These are phyloP conservation scores for Dipodomys spectabilis DNA, from an alignment of 2,113 vertebrate genomes.

Conservation along the genomic window DNA sequence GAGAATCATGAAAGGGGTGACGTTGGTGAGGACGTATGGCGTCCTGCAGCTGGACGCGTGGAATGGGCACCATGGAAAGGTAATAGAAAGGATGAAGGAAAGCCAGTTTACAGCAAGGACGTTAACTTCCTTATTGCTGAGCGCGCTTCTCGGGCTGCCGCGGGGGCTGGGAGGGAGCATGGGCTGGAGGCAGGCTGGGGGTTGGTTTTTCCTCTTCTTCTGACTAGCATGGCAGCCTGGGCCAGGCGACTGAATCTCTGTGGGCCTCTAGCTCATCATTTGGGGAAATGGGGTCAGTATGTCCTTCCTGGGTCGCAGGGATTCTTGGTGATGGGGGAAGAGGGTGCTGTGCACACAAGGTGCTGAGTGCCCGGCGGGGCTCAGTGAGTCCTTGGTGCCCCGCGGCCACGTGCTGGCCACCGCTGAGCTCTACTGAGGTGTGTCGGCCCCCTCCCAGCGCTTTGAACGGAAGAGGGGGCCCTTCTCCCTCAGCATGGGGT, in stretches of 20 bases:
- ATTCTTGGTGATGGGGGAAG: background rate
- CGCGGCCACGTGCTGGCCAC: background rate
- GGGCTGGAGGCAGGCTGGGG: background rate
- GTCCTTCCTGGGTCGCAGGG: background rate
- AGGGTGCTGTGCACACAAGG: background rate
- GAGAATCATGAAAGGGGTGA: too few species aligned
- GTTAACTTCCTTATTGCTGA: background rate
- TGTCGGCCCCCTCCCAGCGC: background rate
- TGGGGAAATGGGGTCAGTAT: background rate
- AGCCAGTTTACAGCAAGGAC: background rate
- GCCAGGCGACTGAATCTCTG: background rate
- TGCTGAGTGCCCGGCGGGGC: background rate
- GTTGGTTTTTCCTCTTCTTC: background rate
- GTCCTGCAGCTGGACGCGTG: too few species aligned
- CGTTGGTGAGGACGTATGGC: too few species aligned
- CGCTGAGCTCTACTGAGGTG: background rate
- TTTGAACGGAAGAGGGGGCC: background rate
- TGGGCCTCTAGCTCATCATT: background rate
- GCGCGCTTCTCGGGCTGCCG: too few species aligned
- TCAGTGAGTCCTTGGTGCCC: background rate
- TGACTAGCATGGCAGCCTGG: background rate
- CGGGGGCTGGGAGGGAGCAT: background rate
- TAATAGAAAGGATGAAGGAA: too few species aligned
- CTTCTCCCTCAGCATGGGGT: background rate
- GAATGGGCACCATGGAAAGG: too few species aligned